Percentiles rank a stretch among this genome's conserved stretches.
Conservation (phyloP, 2,797 vertebrate species). For the Eleutherodactylus coqui region DNA sequence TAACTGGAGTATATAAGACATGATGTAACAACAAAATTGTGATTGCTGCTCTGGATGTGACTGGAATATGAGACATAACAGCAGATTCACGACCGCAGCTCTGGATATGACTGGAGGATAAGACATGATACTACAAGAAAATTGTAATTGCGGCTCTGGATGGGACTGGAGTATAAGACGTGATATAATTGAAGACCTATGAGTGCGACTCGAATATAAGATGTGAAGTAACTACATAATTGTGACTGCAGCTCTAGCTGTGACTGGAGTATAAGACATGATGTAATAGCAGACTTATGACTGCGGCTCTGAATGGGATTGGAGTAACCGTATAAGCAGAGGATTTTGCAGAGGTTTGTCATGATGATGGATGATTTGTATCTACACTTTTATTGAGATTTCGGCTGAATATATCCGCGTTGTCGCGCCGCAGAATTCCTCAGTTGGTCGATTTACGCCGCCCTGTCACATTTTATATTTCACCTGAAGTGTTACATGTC, state of each 20-base stretch:
- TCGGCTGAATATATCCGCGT: neutral
- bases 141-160: too few relatives aligned
- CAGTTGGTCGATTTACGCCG: neutral
- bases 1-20: too few relatives aligned
- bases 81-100: neutral
- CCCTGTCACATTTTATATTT: constrained; percentile 49
- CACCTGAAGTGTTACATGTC: constrained; percentile 19
- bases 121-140: too few relatives aligned
- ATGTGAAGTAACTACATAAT: too few relatives aligned
- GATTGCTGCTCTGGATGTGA: neutral
- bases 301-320: neutral
- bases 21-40: too few relatives aligned
- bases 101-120: neutral
- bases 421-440: neutral
- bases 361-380: neutral
- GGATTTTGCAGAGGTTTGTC: neutral
- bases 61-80: neutral
- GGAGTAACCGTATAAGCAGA: too few relatives aligned
- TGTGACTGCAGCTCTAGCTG: neutral
- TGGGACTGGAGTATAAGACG: too few relatives aligned
- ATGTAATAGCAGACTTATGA: neutral
- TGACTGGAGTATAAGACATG: neutral
- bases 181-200: too few relatives aligned
- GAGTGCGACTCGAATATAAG: too few relatives aligned
- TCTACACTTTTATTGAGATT: neutral